Evolutionary conservation across 2,888 invertebrate species (phyloP).

Genomic region (Calameuta pallipes): DNA sequence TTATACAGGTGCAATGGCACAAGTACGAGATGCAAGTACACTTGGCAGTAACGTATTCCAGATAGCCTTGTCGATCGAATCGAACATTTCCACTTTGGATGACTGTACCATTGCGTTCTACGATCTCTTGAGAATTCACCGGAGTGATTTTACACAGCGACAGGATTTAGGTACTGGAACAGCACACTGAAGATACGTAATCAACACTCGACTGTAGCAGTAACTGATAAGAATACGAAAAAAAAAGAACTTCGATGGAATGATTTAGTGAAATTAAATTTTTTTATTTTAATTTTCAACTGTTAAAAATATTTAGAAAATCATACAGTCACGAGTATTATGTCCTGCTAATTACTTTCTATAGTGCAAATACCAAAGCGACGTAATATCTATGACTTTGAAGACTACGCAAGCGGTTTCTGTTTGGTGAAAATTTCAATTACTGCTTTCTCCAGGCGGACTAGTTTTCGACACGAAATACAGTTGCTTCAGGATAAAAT

Average conservation of each 20-base stretch:
- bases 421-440: background rate
- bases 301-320: too few species aligned
- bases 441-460: background rate
- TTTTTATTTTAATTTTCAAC: background rate
- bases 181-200: background rate
- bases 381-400: background rate
- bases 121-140: background rate
- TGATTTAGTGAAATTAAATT: too few species aligned
- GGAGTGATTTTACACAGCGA: background rate
- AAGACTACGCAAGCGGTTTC: background rate
- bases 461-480: background rate
- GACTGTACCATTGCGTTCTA: background rate
- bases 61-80: background rate
- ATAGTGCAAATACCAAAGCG: background rate
- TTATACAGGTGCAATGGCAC: background rate
- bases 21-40: background rate
- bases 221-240: background rate
- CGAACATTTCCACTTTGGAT: background rate
- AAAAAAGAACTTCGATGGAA: background rate
- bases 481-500: background rate
- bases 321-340: too few species aligned
- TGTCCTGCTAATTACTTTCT: background rate
- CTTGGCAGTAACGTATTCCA: background rate
- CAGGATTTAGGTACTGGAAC: background rate
- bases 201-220: background rate